Conservation (phyloP, 2,888 invertebrate species). For the Himalopsyche tibetana region DNA sequence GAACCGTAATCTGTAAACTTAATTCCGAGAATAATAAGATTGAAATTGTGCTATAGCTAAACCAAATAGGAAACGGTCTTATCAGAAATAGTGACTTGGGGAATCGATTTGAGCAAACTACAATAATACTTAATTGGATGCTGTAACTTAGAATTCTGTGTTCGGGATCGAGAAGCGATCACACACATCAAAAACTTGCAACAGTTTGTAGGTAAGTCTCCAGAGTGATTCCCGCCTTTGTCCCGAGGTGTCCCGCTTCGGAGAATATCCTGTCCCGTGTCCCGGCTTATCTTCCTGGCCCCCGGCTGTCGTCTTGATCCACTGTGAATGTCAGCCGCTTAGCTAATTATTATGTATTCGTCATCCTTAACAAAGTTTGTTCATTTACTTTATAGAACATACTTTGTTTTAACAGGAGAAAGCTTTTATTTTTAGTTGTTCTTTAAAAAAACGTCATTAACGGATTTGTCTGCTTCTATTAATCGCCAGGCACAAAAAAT, state of each 20-base stretch:
- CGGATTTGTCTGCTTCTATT: too few relatives aligned
- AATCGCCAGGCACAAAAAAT: too few relatives aligned
- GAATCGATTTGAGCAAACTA: conserved; percentile 3
- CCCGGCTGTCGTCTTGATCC: neutral
- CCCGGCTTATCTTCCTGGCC: neutral
- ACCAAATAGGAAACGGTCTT: neutral
- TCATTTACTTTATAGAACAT: too few relatives aligned
- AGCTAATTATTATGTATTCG: conserved; percentile 25
- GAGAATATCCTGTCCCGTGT: neutral
- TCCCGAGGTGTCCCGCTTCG: conserved; percentile 8
- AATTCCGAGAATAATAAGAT: neutral
- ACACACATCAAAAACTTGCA: conserved; percentile 26
- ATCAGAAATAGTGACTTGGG: neutral
- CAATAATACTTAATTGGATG: neutral
- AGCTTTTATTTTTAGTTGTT: too few relatives aligned
- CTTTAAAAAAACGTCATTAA: too few relatives aligned
- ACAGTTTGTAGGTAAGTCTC: neutral
- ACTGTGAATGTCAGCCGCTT: neutral
- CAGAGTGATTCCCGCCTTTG: neutral
- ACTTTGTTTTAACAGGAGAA: too few relatives aligned
- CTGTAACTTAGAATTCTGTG: neutral
- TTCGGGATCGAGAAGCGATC: neutral
- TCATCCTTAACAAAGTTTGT: neutral
- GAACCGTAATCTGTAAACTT: neutral
- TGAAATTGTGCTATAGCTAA: neutral